phyloP scores from a whole-genome alignment of 2,888 invertebrate species.

The Oscheius sp. region DNA sequence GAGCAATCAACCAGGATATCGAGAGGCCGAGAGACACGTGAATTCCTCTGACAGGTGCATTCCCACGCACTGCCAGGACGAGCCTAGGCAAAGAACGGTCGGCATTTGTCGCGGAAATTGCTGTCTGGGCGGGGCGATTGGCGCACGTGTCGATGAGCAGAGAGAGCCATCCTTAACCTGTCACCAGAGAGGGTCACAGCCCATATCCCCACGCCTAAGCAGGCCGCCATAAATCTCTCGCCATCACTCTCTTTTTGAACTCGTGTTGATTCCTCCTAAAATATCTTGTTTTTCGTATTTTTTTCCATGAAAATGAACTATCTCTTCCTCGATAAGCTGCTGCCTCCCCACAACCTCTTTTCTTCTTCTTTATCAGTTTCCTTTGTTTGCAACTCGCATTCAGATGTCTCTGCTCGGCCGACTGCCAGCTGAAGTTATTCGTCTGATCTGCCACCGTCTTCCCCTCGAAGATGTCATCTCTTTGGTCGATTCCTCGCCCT shows the following conservation, averaged over 20 bases:
- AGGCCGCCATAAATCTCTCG: neutral
- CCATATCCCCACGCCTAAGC: neutral
- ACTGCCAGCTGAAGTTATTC: conserved; percentile 20
- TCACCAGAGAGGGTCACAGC: neutral
- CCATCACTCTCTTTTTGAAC: neutral
- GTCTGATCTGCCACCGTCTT: conserved; percentile 17
- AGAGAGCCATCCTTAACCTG: neutral
- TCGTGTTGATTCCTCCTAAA: neutral
- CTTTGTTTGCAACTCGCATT: neutral
- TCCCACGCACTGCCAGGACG: conserved; percentile 11
- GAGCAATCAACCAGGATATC: too few species aligned
- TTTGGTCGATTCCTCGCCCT: neutral
- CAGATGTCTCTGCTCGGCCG: conserved; percentile 19
- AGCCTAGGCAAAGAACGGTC: neutral
- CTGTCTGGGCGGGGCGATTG: neutral
- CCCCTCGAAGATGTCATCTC: conserved; percentile 21
- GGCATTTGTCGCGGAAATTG: conserved; percentile 15
- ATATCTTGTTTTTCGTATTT: neutral
- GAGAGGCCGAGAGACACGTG: neutral
- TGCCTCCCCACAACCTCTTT: neutral
- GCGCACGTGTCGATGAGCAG: neutral
- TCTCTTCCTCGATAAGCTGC: neutral
- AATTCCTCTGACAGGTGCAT: neutral
- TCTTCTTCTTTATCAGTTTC: conserved; percentile 21
- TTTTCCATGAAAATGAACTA: neutral